Evolutionary conservation across 2,888 invertebrate species (phyloP).

Genomic region (Rotaria magnacalcarata): DNA sequence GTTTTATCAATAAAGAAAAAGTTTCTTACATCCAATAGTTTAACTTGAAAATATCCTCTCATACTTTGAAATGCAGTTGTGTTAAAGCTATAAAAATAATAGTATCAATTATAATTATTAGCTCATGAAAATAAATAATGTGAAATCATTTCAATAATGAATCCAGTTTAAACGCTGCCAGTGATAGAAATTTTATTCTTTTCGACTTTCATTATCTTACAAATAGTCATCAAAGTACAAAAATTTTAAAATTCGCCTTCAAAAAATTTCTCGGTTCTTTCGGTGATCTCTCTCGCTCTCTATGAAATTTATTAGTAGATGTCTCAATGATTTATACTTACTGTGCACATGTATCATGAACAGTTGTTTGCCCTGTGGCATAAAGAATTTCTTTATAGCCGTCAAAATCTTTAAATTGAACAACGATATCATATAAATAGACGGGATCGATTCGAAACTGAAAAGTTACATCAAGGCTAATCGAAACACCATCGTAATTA

Average conservation of each 20-base stretch:
- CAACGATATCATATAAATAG: slow-evolving; percentile 53
- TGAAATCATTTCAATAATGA: too few species aligned
- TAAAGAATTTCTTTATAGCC: slow-evolving; percentile 51
- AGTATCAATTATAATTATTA: too few species aligned
- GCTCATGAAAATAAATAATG: too few species aligned
- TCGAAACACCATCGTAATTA: slow-evolving; percentile 54
- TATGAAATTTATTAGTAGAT: not conserved
- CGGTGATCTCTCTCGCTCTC: too few species aligned
- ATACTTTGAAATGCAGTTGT: slow-evolving; percentile 56
- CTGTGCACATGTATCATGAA: slow-evolving; percentile 54
- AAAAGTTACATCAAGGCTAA: slow-evolving; percentile 53
- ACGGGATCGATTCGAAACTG: slow-evolving; percentile 53
- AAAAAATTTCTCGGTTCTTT: too few species aligned
- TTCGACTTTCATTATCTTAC: too few species aligned
- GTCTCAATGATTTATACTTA: not conserved
- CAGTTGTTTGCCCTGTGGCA: slow-evolving; percentile 52
- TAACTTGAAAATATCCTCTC: slow-evolving; percentile 53
- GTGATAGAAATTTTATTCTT: too few species aligned
- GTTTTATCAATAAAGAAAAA: not conserved
- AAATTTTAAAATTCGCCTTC: too few species aligned
- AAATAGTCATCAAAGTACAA: too few species aligned
- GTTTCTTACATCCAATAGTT: slow-evolving; percentile 46
- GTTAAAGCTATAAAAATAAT: slow-evolving; percentile 49
- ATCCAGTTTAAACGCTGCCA: too few species aligned
- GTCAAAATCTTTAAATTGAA: slow-evolving; percentile 53